Evolutionary conservation across 2,888 invertebrate species (phyloP).

Genomic region (Coelinius sp.): DNA sequence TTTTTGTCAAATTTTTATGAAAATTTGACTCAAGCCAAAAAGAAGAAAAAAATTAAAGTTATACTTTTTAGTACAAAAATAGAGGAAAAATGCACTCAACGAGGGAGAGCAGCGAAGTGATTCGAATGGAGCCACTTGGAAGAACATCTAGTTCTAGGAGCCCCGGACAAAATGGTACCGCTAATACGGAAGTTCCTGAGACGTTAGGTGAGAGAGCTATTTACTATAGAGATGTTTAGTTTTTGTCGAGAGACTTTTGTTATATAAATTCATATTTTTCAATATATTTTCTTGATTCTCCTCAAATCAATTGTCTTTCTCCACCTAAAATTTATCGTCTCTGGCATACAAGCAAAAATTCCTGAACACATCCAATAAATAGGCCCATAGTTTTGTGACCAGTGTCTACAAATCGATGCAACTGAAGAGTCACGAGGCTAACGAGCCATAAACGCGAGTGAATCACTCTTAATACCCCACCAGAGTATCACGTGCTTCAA

Average conservation of each 20-base stretch:
- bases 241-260: too few relatives aligned
- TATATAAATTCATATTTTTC: too few relatives aligned
- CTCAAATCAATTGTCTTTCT: too few relatives aligned
- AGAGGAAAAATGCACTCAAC: constrained; percentile 45
- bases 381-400: constrained; percentile 15
- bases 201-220: constrained; percentile 53
- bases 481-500: neutral
- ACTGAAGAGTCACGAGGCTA: constrained; percentile 9
- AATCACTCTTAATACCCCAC: neutral
- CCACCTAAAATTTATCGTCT: too few relatives aligned
- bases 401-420: constrained; percentile 8
- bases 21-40: neutral
- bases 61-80: constrained; percentile 29
- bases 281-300: too few relatives aligned
- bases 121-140: constrained; percentile 66
- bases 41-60: neutral
- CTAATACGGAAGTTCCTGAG: constrained; percentile 63
- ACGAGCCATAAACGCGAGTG: neutral
- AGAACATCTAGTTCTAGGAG: constrained; percentile 64
- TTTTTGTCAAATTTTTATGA: neutral
- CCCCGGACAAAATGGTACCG: constrained; percentile 66
- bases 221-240: neutral
- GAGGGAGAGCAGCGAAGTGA: constrained; percentile 65
- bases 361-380: neutral
- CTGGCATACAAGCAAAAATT: too few relatives aligned